A percentile compares a stretch with the other conserved stretches of the same genome.
phyloP scores from a whole-genome alignment of 2,113 vertebrate genomes.

The Dicrurus megarhynchus region DNA sequence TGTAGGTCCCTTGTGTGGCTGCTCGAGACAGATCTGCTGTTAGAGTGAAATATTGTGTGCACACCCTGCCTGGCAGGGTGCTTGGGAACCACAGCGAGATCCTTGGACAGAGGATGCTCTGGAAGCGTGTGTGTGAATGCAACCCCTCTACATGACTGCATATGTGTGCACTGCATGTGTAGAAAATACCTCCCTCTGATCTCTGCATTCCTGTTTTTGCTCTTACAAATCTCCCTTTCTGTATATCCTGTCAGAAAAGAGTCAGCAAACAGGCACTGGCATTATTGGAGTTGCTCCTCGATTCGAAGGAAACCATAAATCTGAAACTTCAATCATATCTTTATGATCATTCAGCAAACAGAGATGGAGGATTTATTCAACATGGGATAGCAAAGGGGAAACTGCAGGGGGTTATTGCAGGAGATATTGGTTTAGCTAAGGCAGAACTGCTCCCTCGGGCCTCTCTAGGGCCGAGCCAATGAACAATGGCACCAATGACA shows the following conservation, averaged over 20 bases:
- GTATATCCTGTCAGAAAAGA: not conserved
- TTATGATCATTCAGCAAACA: slow-evolving; percentile 84
- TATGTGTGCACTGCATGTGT: not conserved
- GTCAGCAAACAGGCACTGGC: slow-evolving; percentile 48
- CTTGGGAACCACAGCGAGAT: not conserved
- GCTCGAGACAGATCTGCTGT: not conserved
- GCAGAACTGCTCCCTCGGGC: slow-evolving; percentile 70
- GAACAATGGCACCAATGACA: slow-evolving; percentile 71
- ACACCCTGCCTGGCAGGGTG: not conserved
- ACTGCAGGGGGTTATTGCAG: slow-evolving; percentile 68
- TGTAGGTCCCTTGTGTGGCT: slow-evolving; percentile 30
- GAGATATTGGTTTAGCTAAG: slow-evolving; percentile 75
- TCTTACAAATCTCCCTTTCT: not conserved
- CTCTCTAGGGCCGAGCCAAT: slow-evolving; percentile 55
- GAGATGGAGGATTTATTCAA: slow-evolving; percentile 89
- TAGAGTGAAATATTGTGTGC: slow-evolving; percentile 1
- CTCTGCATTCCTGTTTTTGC: not conserved
- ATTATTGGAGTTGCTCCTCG: slow-evolving; percentile 57
- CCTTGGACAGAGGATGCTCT: not conserved
- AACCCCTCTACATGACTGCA: not conserved
- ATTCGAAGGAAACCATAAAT: slow-evolving; percentile 80
- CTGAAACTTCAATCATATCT: slow-evolving; percentile 84
- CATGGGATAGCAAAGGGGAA: slow-evolving; percentile 84
- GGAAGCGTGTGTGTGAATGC: not conserved
- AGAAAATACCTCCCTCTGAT: not conserved